Percentiles rank a stretch among this genome's conserved stretches.
Conservation (phyloP, 2,797 vertebrate genomes). For the Sebastes minor region DNA sequence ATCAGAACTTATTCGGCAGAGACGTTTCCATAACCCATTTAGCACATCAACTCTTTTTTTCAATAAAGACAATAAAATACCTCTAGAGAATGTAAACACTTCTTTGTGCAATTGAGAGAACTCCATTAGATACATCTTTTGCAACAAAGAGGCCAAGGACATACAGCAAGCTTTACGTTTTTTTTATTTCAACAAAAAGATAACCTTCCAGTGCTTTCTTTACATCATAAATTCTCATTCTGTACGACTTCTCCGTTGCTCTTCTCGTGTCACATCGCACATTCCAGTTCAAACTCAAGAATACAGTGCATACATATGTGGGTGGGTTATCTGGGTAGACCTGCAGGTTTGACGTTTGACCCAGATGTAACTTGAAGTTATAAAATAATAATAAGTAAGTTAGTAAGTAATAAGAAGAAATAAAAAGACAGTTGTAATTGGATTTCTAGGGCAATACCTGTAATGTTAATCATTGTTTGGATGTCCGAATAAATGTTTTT, state of each 20-base stretch:
- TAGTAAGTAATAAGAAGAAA: not conserved
- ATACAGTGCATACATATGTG: not conserved
- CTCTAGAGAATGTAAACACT: not conserved
- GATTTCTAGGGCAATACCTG: not conserved
- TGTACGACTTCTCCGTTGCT: not conserved
- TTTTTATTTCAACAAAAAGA: not conserved
- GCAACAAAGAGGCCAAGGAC: not conserved
- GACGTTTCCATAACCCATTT: not conserved
- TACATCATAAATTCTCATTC: not conserved
- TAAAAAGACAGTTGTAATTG: not conserved
- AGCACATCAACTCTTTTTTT: not conserved
- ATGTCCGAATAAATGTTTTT: fast-evolving
- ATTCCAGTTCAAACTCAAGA: not conserved
- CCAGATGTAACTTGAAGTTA: too few species aligned
- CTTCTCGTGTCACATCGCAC: not conserved
- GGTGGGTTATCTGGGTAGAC: not conserved
- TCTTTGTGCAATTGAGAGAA: not conserved
- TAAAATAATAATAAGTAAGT: too few species aligned
- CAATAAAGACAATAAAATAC: not conserved
- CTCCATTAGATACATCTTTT: not conserved
- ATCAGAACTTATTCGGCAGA: not conserved
- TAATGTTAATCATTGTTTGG: not conserved
- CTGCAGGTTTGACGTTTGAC: not conserved
- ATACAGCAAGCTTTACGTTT: not conserved
- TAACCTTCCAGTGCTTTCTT: not conserved